phyloP scores from a whole-genome alignment of 1,140 invertebrate genomes.

The Brachionus rotundiformis region DNA sequence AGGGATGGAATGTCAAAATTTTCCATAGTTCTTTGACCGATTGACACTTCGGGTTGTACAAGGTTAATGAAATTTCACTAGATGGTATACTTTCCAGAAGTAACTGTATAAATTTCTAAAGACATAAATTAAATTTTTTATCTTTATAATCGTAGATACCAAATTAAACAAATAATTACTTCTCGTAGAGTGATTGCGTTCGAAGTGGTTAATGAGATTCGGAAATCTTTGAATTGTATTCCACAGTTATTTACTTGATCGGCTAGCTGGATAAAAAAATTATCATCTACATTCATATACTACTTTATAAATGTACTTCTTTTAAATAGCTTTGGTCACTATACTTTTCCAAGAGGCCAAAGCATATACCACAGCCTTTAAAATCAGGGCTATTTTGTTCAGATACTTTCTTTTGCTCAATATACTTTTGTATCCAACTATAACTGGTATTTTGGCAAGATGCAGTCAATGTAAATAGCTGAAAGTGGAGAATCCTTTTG shows the following conservation, averaged over 20 bases:
- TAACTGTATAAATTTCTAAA: constrained; percentile 43
- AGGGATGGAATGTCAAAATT: constrained; percentile 44
- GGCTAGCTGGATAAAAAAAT: background rate
- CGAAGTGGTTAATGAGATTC: constrained; percentile 32
- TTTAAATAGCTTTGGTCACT: constrained; percentile 32
- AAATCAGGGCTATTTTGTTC: constrained; percentile 10
- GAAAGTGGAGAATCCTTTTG: constrained; percentile 41
- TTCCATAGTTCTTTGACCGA: constrained; percentile 45
- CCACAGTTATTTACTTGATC: constrained; percentile 38
- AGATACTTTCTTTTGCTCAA: constrained; percentile 2
- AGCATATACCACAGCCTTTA: constrained; percentile 44
- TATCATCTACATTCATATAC: background rate
- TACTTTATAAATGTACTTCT: constrained; percentile 15
- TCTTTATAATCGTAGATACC: too few species aligned
- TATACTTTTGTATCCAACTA: constrained; percentile 18
- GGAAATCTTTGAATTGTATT: constrained; percentile 49
- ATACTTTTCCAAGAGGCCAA: constrained; percentile 43
- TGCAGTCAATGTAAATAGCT: constrained; percentile 23
- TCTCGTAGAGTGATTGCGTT: constrained; percentile 42
- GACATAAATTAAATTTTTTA: background rate
- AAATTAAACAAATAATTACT: background rate
- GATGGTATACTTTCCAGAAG: constrained; percentile 32
- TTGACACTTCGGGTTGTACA: constrained; percentile 40
- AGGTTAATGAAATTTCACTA: constrained; percentile 20
- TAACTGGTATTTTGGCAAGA: background rate